These are phyloP conservation scores for Siniperca scherzeri DNA, from an alignment of 2,797 vertebrate genomes.

Conservation along the genomic window DNA sequence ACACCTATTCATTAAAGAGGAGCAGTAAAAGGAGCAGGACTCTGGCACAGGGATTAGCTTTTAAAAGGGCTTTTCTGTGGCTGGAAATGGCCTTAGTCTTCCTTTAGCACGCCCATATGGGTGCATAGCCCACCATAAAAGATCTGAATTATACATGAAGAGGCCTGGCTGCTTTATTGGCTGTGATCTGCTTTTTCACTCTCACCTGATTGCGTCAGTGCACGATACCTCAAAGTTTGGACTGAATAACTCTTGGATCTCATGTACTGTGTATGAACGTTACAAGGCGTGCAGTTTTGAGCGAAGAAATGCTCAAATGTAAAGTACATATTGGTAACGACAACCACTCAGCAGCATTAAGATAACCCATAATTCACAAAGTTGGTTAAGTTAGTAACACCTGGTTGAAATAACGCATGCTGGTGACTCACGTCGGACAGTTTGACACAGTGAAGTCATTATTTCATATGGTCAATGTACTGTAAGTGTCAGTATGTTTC, in stretches of 20 bases:
- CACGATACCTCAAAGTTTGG: conserved; percentile 61
- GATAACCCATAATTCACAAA: conserved; percentile 68
- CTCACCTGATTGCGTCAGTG: conserved; percentile 76
- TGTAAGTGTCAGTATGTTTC: conserved; percentile 81
- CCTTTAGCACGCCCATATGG: conserved; percentile 83
- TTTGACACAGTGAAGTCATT: conserved; percentile 80
- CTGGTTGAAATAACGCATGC: conserved; percentile 68
- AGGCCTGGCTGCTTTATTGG: conserved; percentile 86
- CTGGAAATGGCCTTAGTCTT: conserved; percentile 85
- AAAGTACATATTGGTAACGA: conserved; percentile 66
- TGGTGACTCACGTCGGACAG: conserved; percentile 73
- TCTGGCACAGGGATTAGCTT: conserved; percentile 85
- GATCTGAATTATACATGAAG: conserved; percentile 89
- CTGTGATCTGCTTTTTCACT: conserved; percentile 79
- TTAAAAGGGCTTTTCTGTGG: conserved; percentile 86
- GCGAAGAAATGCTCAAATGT: conserved; percentile 54
- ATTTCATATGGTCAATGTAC: conserved; percentile 83
- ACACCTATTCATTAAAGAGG: conserved; percentile 94
- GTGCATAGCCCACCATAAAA: conserved; percentile 85
- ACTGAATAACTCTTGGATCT: conserved; percentile 22
- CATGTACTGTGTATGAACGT: conserved; percentile 8
- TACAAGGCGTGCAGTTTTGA: conserved; percentile 30
- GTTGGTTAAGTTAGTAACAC: conserved; percentile 77
- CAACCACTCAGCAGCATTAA: conserved; percentile 67
- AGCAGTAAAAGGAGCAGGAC: conserved; percentile 87